A percentile compares a stretch with the other conserved stretches of the same genome.
phyloP scores from a whole-genome alignment of 2,888 invertebrate genomes.

The Ernsta delagoae region DNA sequence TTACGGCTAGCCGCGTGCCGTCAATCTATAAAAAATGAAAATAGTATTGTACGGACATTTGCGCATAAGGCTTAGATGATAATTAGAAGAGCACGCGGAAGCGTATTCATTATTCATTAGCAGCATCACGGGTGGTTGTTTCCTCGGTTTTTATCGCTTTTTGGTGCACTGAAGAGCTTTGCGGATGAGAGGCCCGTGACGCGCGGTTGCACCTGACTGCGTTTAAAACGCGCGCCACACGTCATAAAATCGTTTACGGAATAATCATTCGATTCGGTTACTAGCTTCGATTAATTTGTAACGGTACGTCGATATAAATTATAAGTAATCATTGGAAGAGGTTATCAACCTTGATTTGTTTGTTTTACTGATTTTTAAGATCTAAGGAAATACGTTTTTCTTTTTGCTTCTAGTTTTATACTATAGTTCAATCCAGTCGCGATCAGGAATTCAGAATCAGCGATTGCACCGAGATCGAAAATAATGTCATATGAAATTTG shows the following conservation, averaged over 20 bases:
- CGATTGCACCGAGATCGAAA: too few species aligned
- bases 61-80: conserved; percentile 46
- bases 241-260: conserved; percentile 45
- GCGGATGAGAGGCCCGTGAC: conserved; percentile 60
- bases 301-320: conserved; percentile 51
- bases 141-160: conserved; percentile 65
- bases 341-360: conserved; percentile 27
- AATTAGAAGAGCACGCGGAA: conserved; percentile 75
- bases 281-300: conserved; percentile 53
- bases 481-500: too few species aligned
- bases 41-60: conserved; percentile 38
- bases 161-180: conserved; percentile 49
- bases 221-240: conserved; percentile 23
- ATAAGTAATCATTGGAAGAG: conserved; percentile 14
- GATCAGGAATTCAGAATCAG: too few species aligned
- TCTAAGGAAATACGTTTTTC: conserved; percentile 4
- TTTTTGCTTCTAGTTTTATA: neutral
- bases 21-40: conserved; percentile 40
- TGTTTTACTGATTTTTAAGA: conserved; percentile 20
- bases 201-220: conserved; percentile 57
- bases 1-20: conserved; percentile 53
- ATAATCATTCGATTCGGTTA: conserved; percentile 54
- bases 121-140: conserved; percentile 62
- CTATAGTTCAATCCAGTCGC: too few species aligned
- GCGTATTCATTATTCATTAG: conserved; percentile 71